Percentiles rank a stretch among this genome's conserved stretches.
Conservation (phyloP, 2,113 vertebrate genomes). For the Herpailurus yagouaroundi region DNA sequence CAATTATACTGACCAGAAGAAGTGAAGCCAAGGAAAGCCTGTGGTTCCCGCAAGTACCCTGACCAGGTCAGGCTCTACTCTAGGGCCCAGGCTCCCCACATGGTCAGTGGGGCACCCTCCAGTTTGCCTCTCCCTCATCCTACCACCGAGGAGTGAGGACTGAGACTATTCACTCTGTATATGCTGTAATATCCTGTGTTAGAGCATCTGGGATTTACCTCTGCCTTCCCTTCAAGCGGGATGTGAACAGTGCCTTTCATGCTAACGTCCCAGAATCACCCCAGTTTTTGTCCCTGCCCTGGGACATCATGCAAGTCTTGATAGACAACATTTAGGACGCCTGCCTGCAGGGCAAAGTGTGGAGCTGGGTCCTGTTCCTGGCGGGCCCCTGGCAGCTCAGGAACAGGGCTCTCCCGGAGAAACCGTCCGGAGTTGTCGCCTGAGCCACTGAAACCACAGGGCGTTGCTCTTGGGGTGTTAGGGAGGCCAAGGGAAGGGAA, state of each 20-base stretch:
- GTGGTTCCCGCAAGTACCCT: background rate
- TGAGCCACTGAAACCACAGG: background rate
- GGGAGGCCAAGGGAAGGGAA: background rate
- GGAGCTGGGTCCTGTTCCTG: background rate
- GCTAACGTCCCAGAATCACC: background rate
- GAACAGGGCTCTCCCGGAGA: background rate
- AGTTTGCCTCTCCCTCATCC: background rate
- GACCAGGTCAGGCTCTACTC: background rate
- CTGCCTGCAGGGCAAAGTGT: fast-evolving
- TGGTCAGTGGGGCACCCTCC: background rate
- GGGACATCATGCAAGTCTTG: background rate
- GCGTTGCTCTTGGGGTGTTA: background rate
- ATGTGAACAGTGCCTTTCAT: background rate
- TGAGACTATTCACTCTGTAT: background rate
- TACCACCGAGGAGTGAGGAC: fast-evolving
- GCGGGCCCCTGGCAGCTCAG: background rate
- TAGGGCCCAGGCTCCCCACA: background rate
- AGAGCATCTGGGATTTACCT: background rate
- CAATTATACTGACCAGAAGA: background rate
- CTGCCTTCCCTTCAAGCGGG: background rate
- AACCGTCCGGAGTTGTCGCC: background rate
- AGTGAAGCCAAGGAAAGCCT: background rate
- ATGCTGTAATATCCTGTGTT: background rate
- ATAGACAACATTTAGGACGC: background rate
- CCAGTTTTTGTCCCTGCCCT: background rate